Evolutionary conservation across 2,888 invertebrate genomes (phyloP), one percentile per base, ranked within the genome.

Genomic region (Chrysomela aeneicollis): DNA sequence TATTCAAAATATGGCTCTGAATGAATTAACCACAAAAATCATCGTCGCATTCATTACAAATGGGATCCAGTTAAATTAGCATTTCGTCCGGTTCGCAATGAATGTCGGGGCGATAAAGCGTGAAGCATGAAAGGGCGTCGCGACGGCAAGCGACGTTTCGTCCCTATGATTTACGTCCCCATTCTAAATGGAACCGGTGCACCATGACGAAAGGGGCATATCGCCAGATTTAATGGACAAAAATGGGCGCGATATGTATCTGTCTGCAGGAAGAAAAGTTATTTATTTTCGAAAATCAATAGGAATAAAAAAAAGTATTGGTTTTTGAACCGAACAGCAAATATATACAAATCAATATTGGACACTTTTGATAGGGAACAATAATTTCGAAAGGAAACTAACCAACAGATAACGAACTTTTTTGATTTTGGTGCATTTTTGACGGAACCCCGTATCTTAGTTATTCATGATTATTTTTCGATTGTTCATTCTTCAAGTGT

Each of bases 131-230:
- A 26, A 71, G 72, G 68, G 64, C 59, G 54, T 58, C 55, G 61
- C 61, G 64, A 68, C 66, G 69, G 10, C 35, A 35, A 35, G 12
- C 54, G 60, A 62, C 66, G 53, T 53, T 59, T 64, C 76, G 73
- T 73, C 71, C 72, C 72, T 71, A 75, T 79, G 78, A 81, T 81
- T 79, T 80, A 81, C 73, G 76, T 77, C 72, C 75, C 69, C 68
- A 73, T 68, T 70, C 71, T 78, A 78, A 80, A 81, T 80, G 71
- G 77, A 74, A 77, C 73, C 79, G 78, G 78, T 80, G 78, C 76
- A 78, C 76, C 77, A 73, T 77, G 77, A 78, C 77, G 75, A 49
- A 26, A 26, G 35, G 10, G 12, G 35, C 35, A 54, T 51, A 32
- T 63, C 61, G 61, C 58, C 61, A 47, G 59, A 65, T 61, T 65